Conservation (phyloP, 2,888 invertebrate genomes). For the Lasioglossum calceatum region DNA sequence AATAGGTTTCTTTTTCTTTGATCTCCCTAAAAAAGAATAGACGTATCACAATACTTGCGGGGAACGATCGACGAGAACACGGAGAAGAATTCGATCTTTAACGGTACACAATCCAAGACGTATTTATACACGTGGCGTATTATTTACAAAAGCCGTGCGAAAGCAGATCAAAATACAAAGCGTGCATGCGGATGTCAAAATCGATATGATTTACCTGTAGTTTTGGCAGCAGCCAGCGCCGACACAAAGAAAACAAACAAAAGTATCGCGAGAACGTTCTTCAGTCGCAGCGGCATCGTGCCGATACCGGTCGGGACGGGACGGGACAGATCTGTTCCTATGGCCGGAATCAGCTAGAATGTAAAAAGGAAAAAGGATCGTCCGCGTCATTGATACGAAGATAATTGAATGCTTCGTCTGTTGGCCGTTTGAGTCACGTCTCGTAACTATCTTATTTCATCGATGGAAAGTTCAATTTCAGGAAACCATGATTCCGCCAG, state of each 20-base stretch:
- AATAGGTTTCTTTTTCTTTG: slow-evolving; percentile 15
- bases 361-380: slow-evolving; percentile 21
- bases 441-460: neutral
- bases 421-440: neutral
- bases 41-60: neutral
- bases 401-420: slow-evolving; percentile 1
- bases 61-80: neutral
- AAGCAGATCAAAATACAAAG: neutral
- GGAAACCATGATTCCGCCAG: neutral
- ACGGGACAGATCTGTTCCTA: slow-evolving; percentile 19
- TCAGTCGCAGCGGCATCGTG: slow-evolving; percentile 48
- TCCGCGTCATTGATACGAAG: slow-evolving; percentile 2
- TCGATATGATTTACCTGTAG: slow-evolving; percentile 51
- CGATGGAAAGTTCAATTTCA: neutral
- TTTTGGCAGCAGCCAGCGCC: neutral
- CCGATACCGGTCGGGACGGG: neutral
- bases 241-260: slow-evolving; percentile 32
- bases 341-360: slow-evolving; percentile 13
- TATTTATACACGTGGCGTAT: neutral
- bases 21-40: slow-evolving; percentile 36
- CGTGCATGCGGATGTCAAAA: neutral
- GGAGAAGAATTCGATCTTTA: neutral
- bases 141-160: neutral
- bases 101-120: neutral
- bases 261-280: slow-evolving; percentile 19